Evolutionary conservation across 2,113 vertebrate genomes (phyloP), one percentile per base, ranked within the genome.

Genomic region (Scophthalmus maximus): DNA sequence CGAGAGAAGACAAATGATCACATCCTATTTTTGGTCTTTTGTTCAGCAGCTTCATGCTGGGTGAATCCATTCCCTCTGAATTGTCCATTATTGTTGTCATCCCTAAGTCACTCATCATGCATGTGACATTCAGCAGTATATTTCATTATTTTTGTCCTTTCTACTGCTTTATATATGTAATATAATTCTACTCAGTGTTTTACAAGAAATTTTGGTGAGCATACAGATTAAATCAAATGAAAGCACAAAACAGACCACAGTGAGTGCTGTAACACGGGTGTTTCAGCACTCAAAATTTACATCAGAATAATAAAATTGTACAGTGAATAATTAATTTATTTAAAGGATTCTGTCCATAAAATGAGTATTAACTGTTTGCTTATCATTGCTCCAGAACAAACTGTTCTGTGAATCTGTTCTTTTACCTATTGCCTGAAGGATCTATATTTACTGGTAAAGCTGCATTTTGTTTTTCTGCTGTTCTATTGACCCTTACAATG

Each of bases 21-120:
- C 64, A 56, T 10, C 46, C 34, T 34, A 22, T 65, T 83, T 78
- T 56, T 75, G 15, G 27, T 86, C 55, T 59, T 72, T 82, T 80
- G 81, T 86, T 27, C 47, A 57, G 65, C 73, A 68, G 69, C 53
- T n/a, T n/a, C n/a, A n/a, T n/a, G n/a, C n/a, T n/a, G n/a, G n/a
- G n/a, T n/a, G n/a, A n/a, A n/a, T n/a, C n/a, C n/a, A n/a, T n/a
- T n/a, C n/a, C n/a, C n/a, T n/a, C n/a, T n/a, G n/a, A n/a, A n/a
- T 70, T 30, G 36, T 73, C 29, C 15, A 3, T 61, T 26, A 22
- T 68, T 65, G 36, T 71, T 60, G 52, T 73, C 49, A 49, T 65
- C 51, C 20, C 51, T 61, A 26, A 50, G n/a, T 46, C 51, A 65
- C 10, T 8, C 12, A 3, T 10, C 9, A 2, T 12, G 20, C 53